These are phyloP conservation scores for Pachyrhynchus sulphureomaculatus DNA, from an alignment of 1,140 invertebrate genomes.

Conservation along the genomic window DNA sequence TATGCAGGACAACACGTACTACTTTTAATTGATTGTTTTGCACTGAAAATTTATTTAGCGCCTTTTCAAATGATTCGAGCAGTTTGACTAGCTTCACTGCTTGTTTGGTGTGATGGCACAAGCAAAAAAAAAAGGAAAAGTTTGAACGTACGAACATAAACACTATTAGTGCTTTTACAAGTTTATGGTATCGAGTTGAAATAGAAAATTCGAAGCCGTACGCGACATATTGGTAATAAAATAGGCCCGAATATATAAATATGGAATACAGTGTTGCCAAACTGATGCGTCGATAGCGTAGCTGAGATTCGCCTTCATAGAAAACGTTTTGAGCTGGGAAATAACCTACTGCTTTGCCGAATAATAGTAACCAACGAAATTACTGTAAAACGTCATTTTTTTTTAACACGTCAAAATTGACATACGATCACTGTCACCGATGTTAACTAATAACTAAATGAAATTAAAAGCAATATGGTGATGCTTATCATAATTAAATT, in stretches of 20 bases:
- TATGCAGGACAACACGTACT: too few species aligned
- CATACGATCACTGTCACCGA: too few species aligned
- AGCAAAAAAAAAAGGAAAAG: slow-evolving; percentile 4
- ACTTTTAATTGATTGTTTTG: neutral
- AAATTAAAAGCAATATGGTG: too few species aligned
- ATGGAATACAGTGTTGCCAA: neutral
- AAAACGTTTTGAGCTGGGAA: slow-evolving; percentile 14
- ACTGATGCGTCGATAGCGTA: slow-evolving; percentile 7
- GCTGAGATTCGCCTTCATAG: neutral
- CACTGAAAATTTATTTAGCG: neutral
- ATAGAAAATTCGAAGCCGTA: neutral
- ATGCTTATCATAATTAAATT: too few species aligned
- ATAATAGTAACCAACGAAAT: neutral
- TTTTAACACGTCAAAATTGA: too few species aligned
- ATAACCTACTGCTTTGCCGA: slow-evolving; percentile 17
- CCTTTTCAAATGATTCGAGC: neutral
- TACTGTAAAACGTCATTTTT: neutral
- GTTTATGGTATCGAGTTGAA: neutral
- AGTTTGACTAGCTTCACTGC: neutral
- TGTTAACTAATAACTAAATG: too few species aligned
- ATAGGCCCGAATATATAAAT: neutral
- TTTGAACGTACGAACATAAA: neutral
- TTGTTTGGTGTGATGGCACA: neutral
- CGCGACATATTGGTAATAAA: neutral
- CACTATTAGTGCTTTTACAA: neutral